These are phyloP conservation scores for Hydroisotoma schaefferi DNA, from an alignment of 2,888 invertebrate species.

Conservation along the genomic window DNA sequence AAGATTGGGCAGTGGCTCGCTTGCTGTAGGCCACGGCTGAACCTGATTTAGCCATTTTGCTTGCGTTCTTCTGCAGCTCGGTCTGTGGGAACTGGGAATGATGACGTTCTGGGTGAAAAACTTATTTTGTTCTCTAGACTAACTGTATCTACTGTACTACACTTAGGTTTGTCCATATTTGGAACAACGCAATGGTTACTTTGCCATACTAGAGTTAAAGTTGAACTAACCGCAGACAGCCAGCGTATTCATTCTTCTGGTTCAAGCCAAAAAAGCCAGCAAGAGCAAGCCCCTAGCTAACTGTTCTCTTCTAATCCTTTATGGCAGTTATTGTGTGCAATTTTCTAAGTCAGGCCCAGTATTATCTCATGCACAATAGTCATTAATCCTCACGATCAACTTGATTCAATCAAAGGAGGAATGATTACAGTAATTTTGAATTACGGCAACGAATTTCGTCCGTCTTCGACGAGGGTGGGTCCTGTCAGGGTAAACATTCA, in stretches of 20 bases:
- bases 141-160: no score
- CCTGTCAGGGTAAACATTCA: no score
- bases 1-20: no score
- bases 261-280: not conserved
- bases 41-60: no score
- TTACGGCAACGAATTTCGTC: not conserved
- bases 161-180: constrained; percentile 2
- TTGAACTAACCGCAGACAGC: not conserved
- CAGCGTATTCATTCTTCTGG: not conserved
- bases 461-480: no score
- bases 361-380: constrained; percentile 10
- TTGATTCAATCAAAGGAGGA: constrained; percentile 7
- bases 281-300: not conserved
- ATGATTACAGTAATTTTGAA: constrained; percentile 10
- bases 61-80: no score
- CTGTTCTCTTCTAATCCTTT: constrained; percentile 2
- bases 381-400: constrained; percentile 8
- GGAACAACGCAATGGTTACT: not conserved
- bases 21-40: no score
- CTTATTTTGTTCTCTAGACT: constrained; percentile 27
- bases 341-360: not conserved
- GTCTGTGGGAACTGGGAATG: no score
- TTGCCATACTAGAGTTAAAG: not conserved
- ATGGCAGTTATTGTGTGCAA: not conserved
- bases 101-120: not conserved